Percentiles rank a stretch among this genome's conserved stretches.
These are phyloP conservation scores for Sympetrum striolatum DNA, from an alignment of 2,888 invertebrate species.

Conservation along the genomic window DNA sequence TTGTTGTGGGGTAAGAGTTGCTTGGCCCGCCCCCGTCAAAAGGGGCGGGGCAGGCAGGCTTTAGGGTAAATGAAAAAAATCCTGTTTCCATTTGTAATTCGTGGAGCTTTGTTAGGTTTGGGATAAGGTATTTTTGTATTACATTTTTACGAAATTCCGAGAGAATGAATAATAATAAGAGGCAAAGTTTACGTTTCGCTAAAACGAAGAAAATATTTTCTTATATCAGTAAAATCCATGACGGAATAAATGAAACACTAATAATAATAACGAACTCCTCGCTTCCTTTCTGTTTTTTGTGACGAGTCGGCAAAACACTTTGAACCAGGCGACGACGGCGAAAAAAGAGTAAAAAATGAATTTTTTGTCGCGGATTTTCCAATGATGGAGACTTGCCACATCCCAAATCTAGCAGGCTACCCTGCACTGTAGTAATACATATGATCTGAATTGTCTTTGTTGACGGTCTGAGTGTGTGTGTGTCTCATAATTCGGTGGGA, in stretches of 20 bases:
- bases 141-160: constrained; percentile 29
- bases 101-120: constrained; percentile 44
- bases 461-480: constrained; percentile 27
- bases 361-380: constrained; percentile 9
- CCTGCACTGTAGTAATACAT: constrained; percentile 38
- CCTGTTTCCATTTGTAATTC: constrained; percentile 42
- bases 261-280: not conserved
- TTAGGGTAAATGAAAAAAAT: constrained; percentile 35
- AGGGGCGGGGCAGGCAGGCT: constrained; percentile 17
- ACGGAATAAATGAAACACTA: not conserved
- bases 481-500: not conserved
- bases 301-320: constrained; percentile 14
- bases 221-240: constrained; percentile 20
- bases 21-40: not conserved
- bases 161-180: not conserved
- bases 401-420: constrained; percentile 41
- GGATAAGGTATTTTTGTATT: constrained; percentile 44
- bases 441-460: constrained; percentile 43
- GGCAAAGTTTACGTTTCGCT: constrained; percentile 27
- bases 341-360: not conserved
- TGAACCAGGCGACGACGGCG: not conserved
- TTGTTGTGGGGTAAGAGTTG: constrained; percentile 33
- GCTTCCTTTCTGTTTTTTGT: constrained; percentile 7
- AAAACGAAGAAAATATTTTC: constrained; percentile 15
- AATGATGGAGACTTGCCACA: not conserved